Base-by-base conservation (phyloP, 2,888 invertebrate species). In the Chalcosyrphus nemorum region DNA sequence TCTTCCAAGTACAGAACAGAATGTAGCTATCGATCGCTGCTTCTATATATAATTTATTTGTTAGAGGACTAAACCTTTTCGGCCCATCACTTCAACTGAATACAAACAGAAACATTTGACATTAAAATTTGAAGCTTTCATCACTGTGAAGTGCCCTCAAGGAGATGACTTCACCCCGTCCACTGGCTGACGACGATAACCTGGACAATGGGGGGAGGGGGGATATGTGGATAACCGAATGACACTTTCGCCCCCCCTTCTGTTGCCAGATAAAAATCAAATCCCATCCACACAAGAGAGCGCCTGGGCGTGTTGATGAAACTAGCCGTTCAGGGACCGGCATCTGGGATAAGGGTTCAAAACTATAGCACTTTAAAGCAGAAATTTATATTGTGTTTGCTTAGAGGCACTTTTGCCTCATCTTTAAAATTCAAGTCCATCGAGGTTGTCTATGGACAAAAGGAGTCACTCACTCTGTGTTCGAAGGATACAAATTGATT, bases 81-180 rank as follows among this genome's bases (percentile, higher is more conserved):
- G 6, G 43, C 6, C 38, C 27, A 66, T 57, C 76, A 54, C 68
- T 82, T 56, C 38, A 63, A 47, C 68, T 68, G 52, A 43, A 71
- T 65, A n/a, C n/a, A 76, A 81, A 81, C 81, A 77, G 61, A 82
- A 78, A 56, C 77, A 63, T 72, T 74, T 72, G 54, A 78, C 77
- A 78, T 82, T 78, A 72, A 77, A 82, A 72, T 78, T 78, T 63
- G 56, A 74, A 59, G 29, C 54, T 71, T 63, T 65, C 65, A 72
- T 81, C 81, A 54, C 15, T 71, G 45, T 70, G 56, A 32, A 63
- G 59, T 56, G 41, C 13, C 5, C 56, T 17, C 15, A 54, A 38
- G 45, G 45, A 68, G 5, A 13, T 4, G 6, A 4, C 19, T 6
- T 2, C 61, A 45, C 13, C 24, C 2, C 13, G 6, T 2, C 38